These are phyloP conservation scores for Mythimna ferrago DNA, from an alignment of 2,888 invertebrate species.

Conservation along the genomic window DNA sequence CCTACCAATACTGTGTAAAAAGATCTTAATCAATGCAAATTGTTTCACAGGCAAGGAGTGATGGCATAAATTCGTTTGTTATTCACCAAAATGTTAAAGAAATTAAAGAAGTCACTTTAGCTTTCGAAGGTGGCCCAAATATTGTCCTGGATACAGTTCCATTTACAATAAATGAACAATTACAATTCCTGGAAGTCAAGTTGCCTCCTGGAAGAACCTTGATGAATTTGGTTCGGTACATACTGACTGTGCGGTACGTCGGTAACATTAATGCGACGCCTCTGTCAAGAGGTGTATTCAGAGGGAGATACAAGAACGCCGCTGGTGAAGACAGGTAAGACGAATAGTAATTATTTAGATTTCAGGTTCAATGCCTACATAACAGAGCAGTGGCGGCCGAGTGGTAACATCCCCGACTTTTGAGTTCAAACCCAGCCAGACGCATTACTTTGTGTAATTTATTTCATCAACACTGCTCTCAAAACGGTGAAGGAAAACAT, in stretches of 20 bases:
- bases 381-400: too few relatives aligned
- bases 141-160: constrained; percentile 65
- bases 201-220: constrained; percentile 74
- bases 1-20: too few relatives aligned
- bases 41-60: constrained; percentile 74
- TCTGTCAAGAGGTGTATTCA: constrained; percentile 83
- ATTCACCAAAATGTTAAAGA: constrained; percentile 84
- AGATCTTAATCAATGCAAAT: background rate
- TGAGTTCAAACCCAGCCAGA: too few relatives aligned
- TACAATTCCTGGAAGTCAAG: constrained; percentile 81
- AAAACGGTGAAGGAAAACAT: too few relatives aligned
- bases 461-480: too few relatives aligned
- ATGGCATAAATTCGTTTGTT: constrained; percentile 70
- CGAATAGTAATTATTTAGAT: background rate
- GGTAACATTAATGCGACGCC: constrained; percentile 88
- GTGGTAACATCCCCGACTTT: too few relatives aligned
- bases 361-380: background rate
- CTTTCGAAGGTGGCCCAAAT: constrained; percentile 51
- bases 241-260: constrained; percentile 75
- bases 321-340: constrained; percentile 79
- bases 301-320: constrained; percentile 80
- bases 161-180: constrained; percentile 75
- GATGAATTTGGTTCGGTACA: constrained; percentile 70
- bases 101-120: constrained; percentile 71
- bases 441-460: too few relatives aligned